These are phyloP conservation scores for Orestias chungarensis DNA, from an alignment of 2,797 vertebrate genomes.

Conservation along the genomic window DNA sequence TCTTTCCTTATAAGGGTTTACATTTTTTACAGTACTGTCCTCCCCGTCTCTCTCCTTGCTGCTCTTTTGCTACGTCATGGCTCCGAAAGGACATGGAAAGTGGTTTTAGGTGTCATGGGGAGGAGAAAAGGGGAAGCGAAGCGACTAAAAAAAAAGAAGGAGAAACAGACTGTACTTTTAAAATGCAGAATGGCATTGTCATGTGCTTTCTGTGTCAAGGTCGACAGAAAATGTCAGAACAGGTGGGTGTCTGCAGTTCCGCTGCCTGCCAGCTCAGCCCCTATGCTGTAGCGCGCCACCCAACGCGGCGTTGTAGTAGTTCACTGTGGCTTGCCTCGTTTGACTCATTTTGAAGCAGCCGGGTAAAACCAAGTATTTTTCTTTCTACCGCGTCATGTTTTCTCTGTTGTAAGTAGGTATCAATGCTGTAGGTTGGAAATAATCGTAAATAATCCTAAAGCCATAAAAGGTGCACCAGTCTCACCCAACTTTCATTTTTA, in stretches of 20 bases:
- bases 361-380: conserved; percentile 38
- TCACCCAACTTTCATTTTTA: conserved; percentile 38
- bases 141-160: conserved; percentile 36
- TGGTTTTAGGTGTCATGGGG: conserved; percentile 62
- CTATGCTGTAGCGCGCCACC: conserved; percentile 72
- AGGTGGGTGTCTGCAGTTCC: conserved; percentile 82
- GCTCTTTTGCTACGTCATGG: conserved; percentile 27
- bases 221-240: conserved; percentile 85
- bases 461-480: conserved; percentile 26
- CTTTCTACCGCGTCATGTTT: conserved; percentile 13
- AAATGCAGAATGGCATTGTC: conserved; percentile 77
- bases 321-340: conserved; percentile 53
- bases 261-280: conserved; percentile 80
- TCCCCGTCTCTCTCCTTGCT: conserved; percentile 19
- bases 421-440: conserved; percentile 37
- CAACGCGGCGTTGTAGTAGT: conserved; percentile 69
- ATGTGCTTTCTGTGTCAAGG: conserved; percentile 83
- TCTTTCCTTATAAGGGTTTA: neutral
- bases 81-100: conserved; percentile 33
- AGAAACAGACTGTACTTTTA: conserved; percentile 59
- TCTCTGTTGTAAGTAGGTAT: conserved; percentile 31
- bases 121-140: conserved; percentile 51
- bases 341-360: conserved; percentile 41
- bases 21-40: conserved; percentile 16
- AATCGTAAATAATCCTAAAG: conserved; percentile 34